Conservation (phyloP, 2,888 invertebrate genomes). For the Drosophila mettleri region DNA sequence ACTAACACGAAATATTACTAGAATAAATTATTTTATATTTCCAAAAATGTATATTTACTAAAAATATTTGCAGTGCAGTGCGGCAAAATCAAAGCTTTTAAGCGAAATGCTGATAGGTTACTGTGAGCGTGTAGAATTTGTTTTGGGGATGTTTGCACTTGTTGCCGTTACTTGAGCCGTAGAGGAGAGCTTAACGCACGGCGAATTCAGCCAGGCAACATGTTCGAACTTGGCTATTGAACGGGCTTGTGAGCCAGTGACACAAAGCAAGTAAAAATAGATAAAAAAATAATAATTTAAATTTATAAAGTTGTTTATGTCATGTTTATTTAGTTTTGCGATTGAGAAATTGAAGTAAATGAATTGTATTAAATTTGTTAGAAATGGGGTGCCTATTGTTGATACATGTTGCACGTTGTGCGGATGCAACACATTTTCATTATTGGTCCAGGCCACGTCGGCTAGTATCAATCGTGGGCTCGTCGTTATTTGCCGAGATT, state of each 20-base stretch:
- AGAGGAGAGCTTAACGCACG: conserved; percentile 41
- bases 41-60: neutral
- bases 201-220: conserved; percentile 76
- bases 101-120: conserved; percentile 57
- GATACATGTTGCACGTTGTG: conserved; percentile 44
- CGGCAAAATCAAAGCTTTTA: conserved; percentile 31
- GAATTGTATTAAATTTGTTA: no score
- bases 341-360: no score
- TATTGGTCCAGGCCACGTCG: conserved; percentile 55
- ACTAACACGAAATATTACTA: no score
- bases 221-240: conserved; percentile 55
- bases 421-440: conserved; percentile 53
- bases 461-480: conserved; percentile 49
- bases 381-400: neutral
- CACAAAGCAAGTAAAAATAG: no score
- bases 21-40: neutral
- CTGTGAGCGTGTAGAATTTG: conserved; percentile 30
- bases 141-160: conserved; percentile 62
- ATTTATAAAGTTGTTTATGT: neutral
- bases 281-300: neutral
- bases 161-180: conserved; percentile 65
- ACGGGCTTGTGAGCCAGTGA: neutral
- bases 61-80: conserved; percentile 31
- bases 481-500: conserved; percentile 62
- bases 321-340: neutral